Conservation (phyloP, 2,888 invertebrate genomes). For the Diaphora mendica region DNA sequence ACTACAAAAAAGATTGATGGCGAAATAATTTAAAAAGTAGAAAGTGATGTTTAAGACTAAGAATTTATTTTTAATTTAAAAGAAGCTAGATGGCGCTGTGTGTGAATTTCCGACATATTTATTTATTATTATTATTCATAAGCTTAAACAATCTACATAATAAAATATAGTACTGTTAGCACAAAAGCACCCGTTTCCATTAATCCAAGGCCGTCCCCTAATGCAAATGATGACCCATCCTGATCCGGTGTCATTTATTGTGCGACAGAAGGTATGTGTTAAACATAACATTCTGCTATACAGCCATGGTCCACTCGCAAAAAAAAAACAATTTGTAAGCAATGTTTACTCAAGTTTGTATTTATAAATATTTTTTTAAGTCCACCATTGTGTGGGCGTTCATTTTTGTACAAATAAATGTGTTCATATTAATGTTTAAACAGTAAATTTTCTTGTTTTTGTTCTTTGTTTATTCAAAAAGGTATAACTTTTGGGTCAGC, state of each 20-base stretch:
- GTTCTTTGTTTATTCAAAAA: background rate
- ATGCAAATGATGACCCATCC: slow-evolving; percentile 53
- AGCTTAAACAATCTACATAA: too few species aligned
- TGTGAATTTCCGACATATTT: too few species aligned
- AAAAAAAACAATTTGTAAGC: slow-evolving; percentile 16
- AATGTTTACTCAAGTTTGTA: slow-evolving; percentile 12
- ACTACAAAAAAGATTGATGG: too few species aligned
- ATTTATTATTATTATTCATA: too few species aligned
- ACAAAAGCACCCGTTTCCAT: slow-evolving; percentile 41
- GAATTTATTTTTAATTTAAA: too few species aligned
- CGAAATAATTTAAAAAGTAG: too few species aligned
- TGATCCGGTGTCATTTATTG: slow-evolving; percentile 48
- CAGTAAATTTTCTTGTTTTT: background rate
- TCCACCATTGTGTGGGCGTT: background rate
- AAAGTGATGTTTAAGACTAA: too few species aligned
- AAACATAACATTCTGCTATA: slow-evolving; percentile 33
- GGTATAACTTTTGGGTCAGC: background rate
- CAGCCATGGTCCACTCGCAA: slow-evolving; percentile 4
- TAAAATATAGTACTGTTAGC: background rate
- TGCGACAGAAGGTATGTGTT: slow-evolving; percentile 40
- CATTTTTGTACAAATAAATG: background rate
- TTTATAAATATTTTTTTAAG: too few species aligned
- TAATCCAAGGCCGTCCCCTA: slow-evolving; percentile 48
- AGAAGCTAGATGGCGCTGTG: too few species aligned
- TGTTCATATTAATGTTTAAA: background rate